Base-by-base conservation (phyloP, 1,140 invertebrate species). In the Nylanderia fulva region DNA sequence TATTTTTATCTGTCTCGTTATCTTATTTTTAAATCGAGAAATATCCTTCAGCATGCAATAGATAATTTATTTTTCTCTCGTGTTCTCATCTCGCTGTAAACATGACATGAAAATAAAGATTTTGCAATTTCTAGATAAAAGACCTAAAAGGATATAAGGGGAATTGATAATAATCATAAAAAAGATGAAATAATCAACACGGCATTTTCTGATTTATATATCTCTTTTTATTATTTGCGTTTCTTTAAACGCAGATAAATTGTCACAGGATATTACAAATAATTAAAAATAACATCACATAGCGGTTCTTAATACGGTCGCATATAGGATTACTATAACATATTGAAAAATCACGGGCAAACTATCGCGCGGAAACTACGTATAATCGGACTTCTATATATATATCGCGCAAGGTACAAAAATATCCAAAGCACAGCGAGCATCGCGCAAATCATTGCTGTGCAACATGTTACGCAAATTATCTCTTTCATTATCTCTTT, bases 241-340 rank as follows among this genome's bases (percentile, higher is more conserved):
- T 85, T 15, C 15, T 33, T 72, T 24, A 9, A 56, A 80, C 52
- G 72, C 72, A 77, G 71, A 77, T 77, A 60, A 74, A 88, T 72
- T 90, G 71, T 76, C 82, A 68, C 63, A 90, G 85, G 85, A 87
- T 87, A 91, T 91, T 87, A 91, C 88, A 91, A 91, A 90, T 48
- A 48, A 48, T 91, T 91, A 89, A 76, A 91, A 91, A 89, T 83
- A 91, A 91, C 88, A 91, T 90, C 88, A 91, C 86, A 91, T 90
- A 85, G 64, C 72, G 61, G 82, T 79, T 52, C 42, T 77, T 77
- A 75, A 84, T 76, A 52, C 42, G 42, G 39, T 71, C 27, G 77
- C 66, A 71, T 58, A 72, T 58, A 72, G 66, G 52, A 82, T 82
- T 27, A 58, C 52, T 72, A n/a, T n/a, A 71, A 82, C 66, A n/a